A percentile compares a stretch with the other conserved stretches of the same genome.
These are phyloP conservation scores for Zaprionus bogoriensis DNA, from an alignment of 2,888 invertebrate species.

Conservation along the genomic window DNA sequence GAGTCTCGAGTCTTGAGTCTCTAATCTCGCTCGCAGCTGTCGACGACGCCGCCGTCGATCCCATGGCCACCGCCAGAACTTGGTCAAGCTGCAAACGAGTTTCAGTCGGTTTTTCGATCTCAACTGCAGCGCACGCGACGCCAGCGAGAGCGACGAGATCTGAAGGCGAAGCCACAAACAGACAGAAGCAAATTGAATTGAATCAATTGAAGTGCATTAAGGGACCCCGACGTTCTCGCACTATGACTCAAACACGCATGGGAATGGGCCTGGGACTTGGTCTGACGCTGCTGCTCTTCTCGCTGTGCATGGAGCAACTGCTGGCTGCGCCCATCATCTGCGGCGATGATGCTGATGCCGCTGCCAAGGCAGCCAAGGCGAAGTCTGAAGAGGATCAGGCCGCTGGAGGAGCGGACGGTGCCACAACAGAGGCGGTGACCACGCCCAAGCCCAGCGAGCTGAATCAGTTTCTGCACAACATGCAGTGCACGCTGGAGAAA, in stretches of 20 bases:
- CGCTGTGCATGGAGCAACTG: conserved; percentile 21
- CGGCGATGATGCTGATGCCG: conserved; percentile 25
- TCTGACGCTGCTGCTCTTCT: conserved; percentile 21
- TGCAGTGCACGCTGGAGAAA: conserved; percentile 78
- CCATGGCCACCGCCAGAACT: conserved; percentile 30
- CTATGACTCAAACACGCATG: conserved; percentile 42
- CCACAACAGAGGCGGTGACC: background rate
- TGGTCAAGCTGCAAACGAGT: conserved; percentile 66
- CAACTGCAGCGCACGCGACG: conserved; percentile 40
- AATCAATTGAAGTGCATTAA: background rate
- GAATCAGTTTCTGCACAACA: conserved; percentile 71
- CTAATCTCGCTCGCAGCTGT: background rate
- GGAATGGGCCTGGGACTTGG: background rate
- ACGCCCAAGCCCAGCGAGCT: conserved; percentile 64
- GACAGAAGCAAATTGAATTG: background rate
- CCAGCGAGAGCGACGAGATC: background rate
- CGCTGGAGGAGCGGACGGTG: background rate
- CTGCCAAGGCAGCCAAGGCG: conserved; percentile 13
- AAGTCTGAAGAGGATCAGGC: conserved; percentile 9
- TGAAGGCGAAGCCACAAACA: background rate
- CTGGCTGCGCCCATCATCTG: conserved; percentile 53
- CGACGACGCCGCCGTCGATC: background rate
- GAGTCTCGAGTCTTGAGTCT: conserved; percentile 37
- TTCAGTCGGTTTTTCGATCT: conserved; percentile 63
- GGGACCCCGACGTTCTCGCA: conserved; percentile 5